Conservation (phyloP, 1,140 invertebrate species). For the Hydropsyche tenuis region DNA sequence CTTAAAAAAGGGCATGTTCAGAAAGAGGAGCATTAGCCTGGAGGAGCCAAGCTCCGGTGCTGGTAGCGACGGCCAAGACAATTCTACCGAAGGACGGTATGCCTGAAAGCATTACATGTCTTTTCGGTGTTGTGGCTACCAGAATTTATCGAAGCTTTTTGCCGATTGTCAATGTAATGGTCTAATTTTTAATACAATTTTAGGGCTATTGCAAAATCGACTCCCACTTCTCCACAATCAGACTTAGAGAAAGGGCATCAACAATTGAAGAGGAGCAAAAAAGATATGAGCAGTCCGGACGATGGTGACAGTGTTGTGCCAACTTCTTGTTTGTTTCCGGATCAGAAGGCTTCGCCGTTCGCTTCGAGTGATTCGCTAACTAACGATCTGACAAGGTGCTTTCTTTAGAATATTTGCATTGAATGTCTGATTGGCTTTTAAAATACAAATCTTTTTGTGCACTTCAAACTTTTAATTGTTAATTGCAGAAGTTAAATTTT, state of each 20-base stretch:
- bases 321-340: slow-evolving; percentile 53
- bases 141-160: no score
- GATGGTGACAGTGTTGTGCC: slow-evolving; percentile 57
- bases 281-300: slow-evolving; percentile 48
- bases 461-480: no score
- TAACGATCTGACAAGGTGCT: slow-evolving; percentile 70
- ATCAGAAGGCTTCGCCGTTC: slow-evolving; percentile 69
- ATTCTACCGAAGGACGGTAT: slow-evolving; percentile 49
- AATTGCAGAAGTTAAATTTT: no score
- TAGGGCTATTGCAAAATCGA: slow-evolving; percentile 55
- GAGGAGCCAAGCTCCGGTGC: slow-evolving; percentile 61
- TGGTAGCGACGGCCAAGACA: slow-evolving; percentile 51
- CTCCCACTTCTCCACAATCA: slow-evolving; percentile 63
- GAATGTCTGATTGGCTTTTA: no score
- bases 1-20: slow-evolving; percentile 70
- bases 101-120: slow-evolving; percentile 28
- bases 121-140: slow-evolving; percentile 29
- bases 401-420: neutral
- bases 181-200: slow-evolving; percentile 16
- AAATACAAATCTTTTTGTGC: no score
- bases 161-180: neutral
- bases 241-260: slow-evolving; percentile 47
- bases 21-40: slow-evolving; percentile 73
- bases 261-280: slow-evolving; percentile 46
- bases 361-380: slow-evolving; percentile 81